Evolutionary conservation across 2,797 vertebrate species (phyloP), one percentile per base, ranked within the genome.

Genomic region (Brachymystax lenok): DNA sequence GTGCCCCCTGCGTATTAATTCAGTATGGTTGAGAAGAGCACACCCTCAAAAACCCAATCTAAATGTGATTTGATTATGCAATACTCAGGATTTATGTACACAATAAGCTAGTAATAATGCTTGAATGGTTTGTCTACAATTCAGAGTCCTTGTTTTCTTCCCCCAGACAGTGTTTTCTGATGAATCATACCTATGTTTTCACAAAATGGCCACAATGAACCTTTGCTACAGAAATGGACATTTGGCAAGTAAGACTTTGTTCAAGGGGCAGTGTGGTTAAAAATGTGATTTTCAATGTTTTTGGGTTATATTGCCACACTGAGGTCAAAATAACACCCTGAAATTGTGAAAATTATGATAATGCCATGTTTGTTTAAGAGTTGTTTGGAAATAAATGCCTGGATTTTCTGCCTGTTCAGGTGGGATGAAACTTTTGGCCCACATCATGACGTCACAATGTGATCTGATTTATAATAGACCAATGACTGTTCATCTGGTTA

Each of bases 1-100:
- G 24, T 30, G 52, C 17, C 71, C 19, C 56, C 19, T 13, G 28
- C 30, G 12, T 35, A 7, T 33, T 27, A 17, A 71, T 59, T 59
- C 8, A 51, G 5, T 4, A 21, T 2, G 8, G 52, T 73, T 73
- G 21, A 21, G 30, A 19, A 35, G 51, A 56, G 24, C 12, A 14
- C n/a, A 51, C 16, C 69, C 46, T 51, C 46, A 27, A 28, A 52
- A 71, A 28, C 17, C 50, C 50, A 61, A 40, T 40, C 17, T 33
- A 61, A 73, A 73, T 61, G 52, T 16, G 54, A 73, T 40, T 10
- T 40, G 40, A 46, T 73, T 40, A 40, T 10, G 33, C 54, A 61
- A 21, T 61, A 63, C 16, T 7, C 5, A 8, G n/a, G 14, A 19
- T 72, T 72, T 71, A 46, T n/a, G 16, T 5, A 56, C 52, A 13